Percentiles rank a stretch among this genome's conserved stretches.
Conservation (phyloP, 2,797 vertebrate genomes). For the Danio jaintianensis region DNA sequence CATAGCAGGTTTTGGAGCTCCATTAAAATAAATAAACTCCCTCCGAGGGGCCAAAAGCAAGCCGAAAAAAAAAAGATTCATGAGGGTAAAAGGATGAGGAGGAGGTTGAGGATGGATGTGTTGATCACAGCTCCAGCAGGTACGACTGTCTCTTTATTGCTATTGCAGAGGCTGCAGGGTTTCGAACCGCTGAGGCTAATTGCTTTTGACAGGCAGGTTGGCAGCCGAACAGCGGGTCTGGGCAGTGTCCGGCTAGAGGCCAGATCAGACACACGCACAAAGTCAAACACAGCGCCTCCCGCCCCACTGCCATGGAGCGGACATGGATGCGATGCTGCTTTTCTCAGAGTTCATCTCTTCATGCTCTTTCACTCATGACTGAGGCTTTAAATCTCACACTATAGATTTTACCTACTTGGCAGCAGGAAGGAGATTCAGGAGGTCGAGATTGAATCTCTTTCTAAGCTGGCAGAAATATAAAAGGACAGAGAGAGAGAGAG, state of each 20-base stretch:
- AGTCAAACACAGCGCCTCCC: conserved; percentile 35
- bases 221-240: conserved; percentile 56
- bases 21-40: conserved; percentile 67
- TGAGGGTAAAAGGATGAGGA: conserved; percentile 54
- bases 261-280: conserved; percentile 37
- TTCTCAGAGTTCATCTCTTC: conserved; percentile 48
- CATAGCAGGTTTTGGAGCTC: conserved; percentile 52
- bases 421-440: conserved; percentile 6
- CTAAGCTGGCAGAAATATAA: conserved; percentile 18
- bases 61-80: conserved; percentile 59
- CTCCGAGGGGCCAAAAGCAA: conserved; percentile 37
- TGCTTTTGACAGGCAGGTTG: conserved; percentile 60
- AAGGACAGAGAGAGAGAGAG: conserved; percentile 57
- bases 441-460: conserved; percentile 34
- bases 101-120: conserved; percentile 28
- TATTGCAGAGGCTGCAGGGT: conserved; percentile 48
- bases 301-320: conserved; percentile 43
- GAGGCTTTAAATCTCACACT: conserved; percentile 29
- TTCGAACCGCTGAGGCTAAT: conserved; percentile 57
- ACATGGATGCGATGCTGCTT: conserved; percentile 39
- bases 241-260: conserved; percentile 54
- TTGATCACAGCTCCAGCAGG: conserved; percentile 51
- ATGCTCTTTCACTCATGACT: conserved; percentile 43
- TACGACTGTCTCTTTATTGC: conserved; percentile 50
- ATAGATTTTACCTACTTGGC: conserved; percentile 11